A percentile compares a stretch with the other conserved stretches of the same genome.
phyloP scores from a whole-genome alignment of 2,797 vertebrate genomes.

The Lepidocolaptes lacrymiger region DNA sequence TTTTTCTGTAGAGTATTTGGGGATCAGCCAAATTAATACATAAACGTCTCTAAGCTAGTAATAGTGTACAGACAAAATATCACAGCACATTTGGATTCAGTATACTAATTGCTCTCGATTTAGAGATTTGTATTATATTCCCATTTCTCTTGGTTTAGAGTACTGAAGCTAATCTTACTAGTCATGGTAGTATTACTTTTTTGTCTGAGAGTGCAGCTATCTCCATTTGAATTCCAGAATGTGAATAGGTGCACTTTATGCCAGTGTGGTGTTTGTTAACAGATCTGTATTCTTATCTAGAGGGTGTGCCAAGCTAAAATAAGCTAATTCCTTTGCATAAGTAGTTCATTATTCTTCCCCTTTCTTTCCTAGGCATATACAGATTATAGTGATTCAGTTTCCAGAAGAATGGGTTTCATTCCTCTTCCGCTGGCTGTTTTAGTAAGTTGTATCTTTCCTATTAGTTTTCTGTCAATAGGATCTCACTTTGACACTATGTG shows the following conservation, averaged over 20 bases:
- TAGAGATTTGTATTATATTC: conserved; percentile 21
- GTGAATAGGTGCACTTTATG: neutral
- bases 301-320: conserved; percentile 3
- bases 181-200: conserved; percentile 2
- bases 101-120: conserved; percentile 29
- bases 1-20: neutral
- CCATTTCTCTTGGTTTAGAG: neutral
- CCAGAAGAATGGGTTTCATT: conserved; percentile 98
- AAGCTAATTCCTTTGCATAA: conserved; percentile 24
- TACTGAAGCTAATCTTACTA: conserved; percentile 13
- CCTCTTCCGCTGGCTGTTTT: conserved; percentile 94
- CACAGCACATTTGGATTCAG: neutral
- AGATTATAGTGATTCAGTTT: conserved; percentile 97
- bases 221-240: conserved; percentile 19
- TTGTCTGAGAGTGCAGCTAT: neutral
- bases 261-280: neutral
- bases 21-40: neutral
- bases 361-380: conserved; percentile 86
- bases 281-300: neutral
- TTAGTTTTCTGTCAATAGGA: neutral
- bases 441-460: conserved; percentile 79
- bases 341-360: neutral
- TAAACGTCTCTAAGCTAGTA: neutral
- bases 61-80: neutral
- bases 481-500: neutral